Evolutionary conservation across 2,888 invertebrate species (phyloP), one percentile per base, ranked within the genome.

Genomic region (Gibbula magus): DNA sequence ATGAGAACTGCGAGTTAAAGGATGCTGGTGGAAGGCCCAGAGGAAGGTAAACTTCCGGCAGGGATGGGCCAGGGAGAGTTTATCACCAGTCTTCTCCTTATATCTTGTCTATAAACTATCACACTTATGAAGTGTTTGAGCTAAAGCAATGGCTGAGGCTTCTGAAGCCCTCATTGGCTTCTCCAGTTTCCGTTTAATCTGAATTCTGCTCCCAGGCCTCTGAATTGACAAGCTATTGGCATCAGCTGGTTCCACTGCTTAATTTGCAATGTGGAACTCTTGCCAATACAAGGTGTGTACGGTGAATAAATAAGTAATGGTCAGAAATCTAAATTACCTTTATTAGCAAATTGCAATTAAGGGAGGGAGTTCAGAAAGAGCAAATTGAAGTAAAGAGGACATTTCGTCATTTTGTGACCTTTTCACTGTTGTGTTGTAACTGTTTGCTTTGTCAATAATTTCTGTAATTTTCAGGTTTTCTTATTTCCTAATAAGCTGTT

Each of bases 101-200:
- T 61, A 61, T 61, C 61, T 61, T 61, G 61, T 61, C 61, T 61
- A 61, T 61, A 61, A 61, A 61, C 61, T 29, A 61, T 61, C 61
- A 61, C 61, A 61, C 61, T 61, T 61, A 29, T 25, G 29, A 29
- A 61, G 61, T 61, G 29, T 61, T 61, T 61, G 61, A 61, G 61
- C 29, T 7, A 61, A 61, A n/a, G 61, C 61, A 61, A 61, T 61
- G 61, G 16, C 8, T 25, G 8, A 25, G 61, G 25, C 61, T 61
- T 25, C 13, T 61, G 61, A 61, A 29, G 61, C 25, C 18, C 29
- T 61, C 25, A 61, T 61, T 61, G 61, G 61, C 61, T 22, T 61
- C 16, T 22, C 29, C 10, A 29, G 61, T 22, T 61, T 61, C 61
- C 61, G 61, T 61, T 61, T 61, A 16, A 25, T 22, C 25, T 61